These are phyloP conservation scores for Aspidapion aeneum DNA, from an alignment of 2,888 invertebrate genomes.

Conservation along the genomic window DNA sequence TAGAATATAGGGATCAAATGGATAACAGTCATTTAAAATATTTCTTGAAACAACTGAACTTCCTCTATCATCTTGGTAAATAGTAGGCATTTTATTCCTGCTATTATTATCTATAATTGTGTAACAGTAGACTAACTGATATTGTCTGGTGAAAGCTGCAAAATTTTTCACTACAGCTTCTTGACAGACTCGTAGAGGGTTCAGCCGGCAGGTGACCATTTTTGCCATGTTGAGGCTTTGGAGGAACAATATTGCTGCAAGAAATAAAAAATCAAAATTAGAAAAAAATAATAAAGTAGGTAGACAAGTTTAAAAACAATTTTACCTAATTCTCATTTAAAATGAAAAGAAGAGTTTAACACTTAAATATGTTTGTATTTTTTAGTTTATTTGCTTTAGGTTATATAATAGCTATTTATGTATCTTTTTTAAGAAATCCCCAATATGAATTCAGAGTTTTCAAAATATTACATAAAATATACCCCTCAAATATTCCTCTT, in stretches of 20 bases:
- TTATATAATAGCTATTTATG: no score
- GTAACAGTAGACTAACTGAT: constrained; percentile 91
- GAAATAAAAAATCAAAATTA: no score
- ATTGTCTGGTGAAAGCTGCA: constrained; percentile 74
- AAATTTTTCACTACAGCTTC: constrained; percentile 76
- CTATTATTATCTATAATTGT: constrained; percentile 83
- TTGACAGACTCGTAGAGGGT: constrained; percentile 82
- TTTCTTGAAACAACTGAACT: constrained; percentile 43
- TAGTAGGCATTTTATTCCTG: constrained; percentile 57
- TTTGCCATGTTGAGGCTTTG: constrained; percentile 81
- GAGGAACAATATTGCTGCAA: constrained; percentile 74
- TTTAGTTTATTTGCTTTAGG: no score
- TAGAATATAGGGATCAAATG: constrained; percentile 85
- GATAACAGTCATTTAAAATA: constrained; percentile 67
- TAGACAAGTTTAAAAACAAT: no score
- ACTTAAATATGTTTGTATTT: no score
- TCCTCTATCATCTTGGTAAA: constrained; percentile 53
- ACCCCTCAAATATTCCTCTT: no score
- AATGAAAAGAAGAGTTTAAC: no score
- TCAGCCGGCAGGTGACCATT: constrained; percentile 80
- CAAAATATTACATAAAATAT: no score
- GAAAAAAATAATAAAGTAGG: no score
- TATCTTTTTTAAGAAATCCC: no score
- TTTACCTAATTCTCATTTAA: no score
- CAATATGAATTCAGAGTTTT: no score